Evolutionary conservation across 2,797 vertebrate genomes (phyloP), one percentile per base, ranked within the genome.

Genomic region (Sebastes melanostomus): DNA sequence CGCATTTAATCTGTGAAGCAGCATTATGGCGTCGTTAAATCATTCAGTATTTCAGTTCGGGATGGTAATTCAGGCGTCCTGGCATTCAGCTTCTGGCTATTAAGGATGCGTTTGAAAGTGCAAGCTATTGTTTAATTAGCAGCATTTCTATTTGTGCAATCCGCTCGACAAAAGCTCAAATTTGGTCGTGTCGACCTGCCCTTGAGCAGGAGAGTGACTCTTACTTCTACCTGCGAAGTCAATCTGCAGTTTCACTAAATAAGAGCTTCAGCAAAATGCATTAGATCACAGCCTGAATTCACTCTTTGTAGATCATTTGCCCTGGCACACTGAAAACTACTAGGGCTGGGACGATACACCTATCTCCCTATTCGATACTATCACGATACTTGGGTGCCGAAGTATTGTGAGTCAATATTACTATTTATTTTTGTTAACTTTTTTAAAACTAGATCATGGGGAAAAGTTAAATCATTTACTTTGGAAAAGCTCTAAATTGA

Each of bases 201-300:
- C 78, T 72, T 72, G 58, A 69, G 59, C 16, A 83, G 55, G 29
- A 83, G 14, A 77, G 46, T 74, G 61, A 86, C 30, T 54, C 4
- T 14, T 13, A 55, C 34, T 29, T 22, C 66, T 50, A 68, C 82
- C 34, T 29, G 54, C 61, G 29, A 65, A 84, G 24, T 77, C 60
- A 71, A 27, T 63, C 67, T 58, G 30, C 20, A 52, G 32, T 78
- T 72, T 71, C 27, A 22, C 61, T 18, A 7, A 66, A 76, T 69
- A 61, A 38, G 13, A 60, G 32, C 16, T 70, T 73, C 7, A 11
- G 34, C 10, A 32, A 56, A 80, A 73, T 61, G 66, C 42, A 42
- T 72, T 58, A 20, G 6, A 75, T 67, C 7, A 36, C 29, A 71
- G 16, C 10, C 16, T 62, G 24, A 46, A 72, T 71, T 42, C 8